Base-by-base conservation (phyloP, 2,113 vertebrate species). In the Bungarus multicinctus region DNA sequence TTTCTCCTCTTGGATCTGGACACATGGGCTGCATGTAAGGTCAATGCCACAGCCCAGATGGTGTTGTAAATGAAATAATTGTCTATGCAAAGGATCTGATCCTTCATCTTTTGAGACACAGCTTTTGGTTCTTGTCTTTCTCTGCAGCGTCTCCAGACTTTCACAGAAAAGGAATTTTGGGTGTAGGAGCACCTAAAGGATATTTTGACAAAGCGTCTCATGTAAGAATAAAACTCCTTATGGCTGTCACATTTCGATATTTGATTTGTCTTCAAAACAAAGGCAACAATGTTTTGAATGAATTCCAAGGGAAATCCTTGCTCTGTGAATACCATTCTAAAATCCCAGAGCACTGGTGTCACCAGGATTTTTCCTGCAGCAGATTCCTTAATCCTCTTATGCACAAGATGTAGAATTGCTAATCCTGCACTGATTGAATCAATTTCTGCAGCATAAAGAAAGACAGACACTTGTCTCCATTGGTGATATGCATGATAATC, bases 371-470 rank as follows among this genome's bases (percentile, higher is more conserved):
- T 74, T 34, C 69, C n/a, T 74, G n/a, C 30, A 74, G n/a, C n/a
- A 39, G 69, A 20, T 18, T 74, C n/a, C n/a, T 74, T 18, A 2
- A 74, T 34, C 6, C 14, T 18, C 7, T 20, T 34, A 20, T 34
- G n/a, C n/a, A 0, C 69, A 0, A 74, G 5, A 39, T 39, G 5
- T 74, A 74, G n/a, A 74, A 74, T 7, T 34, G n/a, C n/a, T 74
- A 74, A 34, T 20, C 69, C 69, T 18, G 14, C 5, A 20, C 14
- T 18, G n/a, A 74, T 7, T 0, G 5, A 39, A 39, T 74, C n/a
- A 18, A 18, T 74, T 16, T 74, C n/a, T 34, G 16, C 69, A 74
- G 14, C n/a, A 7, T 74, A 74, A 74, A 74, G 69, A 39, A 74
- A 74, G 5, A 74, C 5, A 0, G 16, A 0, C n/a, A 74, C n/a